Evolutionary conservation across 2,888 invertebrate species (phyloP), one percentile per base, ranked within the genome.

Genomic region (Notodonta ziczac): DNA sequence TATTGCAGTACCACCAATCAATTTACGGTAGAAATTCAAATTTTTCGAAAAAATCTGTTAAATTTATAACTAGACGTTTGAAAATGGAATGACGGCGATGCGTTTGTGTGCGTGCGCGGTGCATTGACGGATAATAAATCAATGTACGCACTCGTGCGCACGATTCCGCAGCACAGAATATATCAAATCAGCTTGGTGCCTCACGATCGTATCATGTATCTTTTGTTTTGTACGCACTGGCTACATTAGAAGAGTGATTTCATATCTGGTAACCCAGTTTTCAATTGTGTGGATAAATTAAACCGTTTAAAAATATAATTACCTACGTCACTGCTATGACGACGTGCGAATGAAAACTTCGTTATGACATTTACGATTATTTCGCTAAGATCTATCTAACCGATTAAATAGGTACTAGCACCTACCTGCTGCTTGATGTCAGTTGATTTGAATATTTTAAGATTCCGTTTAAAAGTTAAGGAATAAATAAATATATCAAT

Each of bases 101-200:
- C 44, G 67, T 63, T 64, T 68, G 59, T 63, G 63, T 69, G 66
- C 62, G 55, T 65, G 54, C 50, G 64, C 62, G 58, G 54, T 71
- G 59, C 66, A 66, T 72, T 73, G 77, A 78, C 68, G 69, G 75
- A 63, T 80, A 78, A 92, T 90, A 90, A 91, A 90, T 93, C 93
- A 91, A 82, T 73, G 72, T 79, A 73, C 73, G 78, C 74, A 78
- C 79, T 81, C 82, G 74, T 81, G 83, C 83, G 84, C 89, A 91
- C 91, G 91, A 89, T 90, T 90, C 89, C 85, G 88, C 88, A 83
- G 86, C 72, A 71, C 81, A 81, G 86, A 86, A 89, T 89, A 87
- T 85, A 90, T 90, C 87, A 87, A 90, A 90, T 78, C 92, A 91
- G 93, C 92, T 93, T 92, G 93, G 84, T 87, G 89, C 90, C 93